Evolutionary conservation across 2,797 vertebrate species (phyloP).

Genomic region (Sebastes steindachneri): DNA sequence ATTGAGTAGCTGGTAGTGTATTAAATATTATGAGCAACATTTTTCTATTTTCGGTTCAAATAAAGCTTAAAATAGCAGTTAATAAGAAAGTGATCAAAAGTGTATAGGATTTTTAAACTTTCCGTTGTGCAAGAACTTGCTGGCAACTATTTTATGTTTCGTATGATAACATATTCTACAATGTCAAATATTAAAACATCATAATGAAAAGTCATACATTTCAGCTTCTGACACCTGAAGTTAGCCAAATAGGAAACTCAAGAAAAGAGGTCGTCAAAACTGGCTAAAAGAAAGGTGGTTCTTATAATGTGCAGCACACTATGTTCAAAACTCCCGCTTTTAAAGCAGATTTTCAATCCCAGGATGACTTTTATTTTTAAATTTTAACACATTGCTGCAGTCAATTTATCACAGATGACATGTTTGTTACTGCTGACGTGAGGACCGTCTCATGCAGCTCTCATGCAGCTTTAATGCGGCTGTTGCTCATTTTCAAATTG

Average conservation of each 20-base stretch:
- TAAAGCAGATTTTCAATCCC: slow-evolving; percentile 8
- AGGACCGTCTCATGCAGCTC: not conserved
- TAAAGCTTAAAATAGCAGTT: no score
- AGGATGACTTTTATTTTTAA: slow-evolving; percentile 1
- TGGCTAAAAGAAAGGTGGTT: not conserved
- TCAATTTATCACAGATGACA: slow-evolving; percentile 21
- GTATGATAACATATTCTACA: not conserved
- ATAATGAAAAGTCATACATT: not conserved
- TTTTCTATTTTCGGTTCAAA: not conserved
- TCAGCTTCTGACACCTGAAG: not conserved
- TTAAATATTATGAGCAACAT: not conserved
- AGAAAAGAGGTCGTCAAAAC: not conserved
- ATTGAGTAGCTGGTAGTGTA: not conserved
- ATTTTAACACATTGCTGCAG: not conserved
- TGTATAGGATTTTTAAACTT: not conserved
- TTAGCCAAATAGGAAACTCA: not conserved
- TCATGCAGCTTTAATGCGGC: slow-evolving; percentile 34
- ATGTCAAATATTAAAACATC: not conserved
- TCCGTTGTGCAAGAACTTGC: not conserved
- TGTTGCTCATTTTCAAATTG: slow-evolving; percentile 28
- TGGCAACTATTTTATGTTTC: not conserved
- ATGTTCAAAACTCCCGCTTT: not conserved
- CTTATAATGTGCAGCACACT: not conserved
- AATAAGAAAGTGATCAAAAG: not conserved
- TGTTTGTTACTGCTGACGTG: slow-evolving; percentile 6